Percentiles rank a stretch among this genome's conserved stretches.
Evolutionary conservation across 2,888 invertebrate species (phyloP).

Genomic region (Pyralis farinalis): DNA sequence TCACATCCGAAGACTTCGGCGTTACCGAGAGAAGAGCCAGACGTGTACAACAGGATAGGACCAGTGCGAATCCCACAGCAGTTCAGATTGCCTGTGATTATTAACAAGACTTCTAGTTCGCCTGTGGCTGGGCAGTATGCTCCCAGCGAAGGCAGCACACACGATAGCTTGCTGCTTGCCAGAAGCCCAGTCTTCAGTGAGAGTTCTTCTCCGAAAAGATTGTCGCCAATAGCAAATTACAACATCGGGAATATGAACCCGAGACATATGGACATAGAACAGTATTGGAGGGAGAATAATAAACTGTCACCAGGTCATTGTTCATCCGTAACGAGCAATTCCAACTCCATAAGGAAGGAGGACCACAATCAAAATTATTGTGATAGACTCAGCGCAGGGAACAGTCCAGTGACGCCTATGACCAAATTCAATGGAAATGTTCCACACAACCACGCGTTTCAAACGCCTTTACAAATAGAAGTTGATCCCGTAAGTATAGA

Average conservation of each 20-base stretch:
- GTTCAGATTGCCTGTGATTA: slow-evolving; percentile 48
- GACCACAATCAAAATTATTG: slow-evolving; percentile 70
- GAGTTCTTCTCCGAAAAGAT: slow-evolving; percentile 59
- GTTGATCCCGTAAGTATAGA: slow-evolving; percentile 84
- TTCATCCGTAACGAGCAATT: slow-evolving; percentile 50
- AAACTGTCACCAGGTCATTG: slow-evolving; percentile 55
- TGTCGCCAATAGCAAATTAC: slow-evolving; percentile 72
- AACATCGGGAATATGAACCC: slow-evolving; percentile 79
- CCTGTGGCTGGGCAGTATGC: slow-evolving; percentile 39
- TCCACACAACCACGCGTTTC: slow-evolving; percentile 53
- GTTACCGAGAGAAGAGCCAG: slow-evolving; percentile 46
- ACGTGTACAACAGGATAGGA: slow-evolving; percentile 49
- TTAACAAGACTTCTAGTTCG: slow-evolving; percentile 56
- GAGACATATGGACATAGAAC: slow-evolving; percentile 67
- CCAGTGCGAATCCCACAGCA: slow-evolving; percentile 56
- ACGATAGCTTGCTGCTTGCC: slow-evolving; percentile 52
- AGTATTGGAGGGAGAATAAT: slow-evolving; percentile 61
- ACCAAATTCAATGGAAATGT: slow-evolving; percentile 65
- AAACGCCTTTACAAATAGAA: slow-evolving; percentile 82
- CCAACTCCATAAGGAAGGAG: slow-evolving; percentile 56
- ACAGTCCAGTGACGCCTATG: slow-evolving; percentile 56
- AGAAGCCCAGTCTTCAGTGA: slow-evolving; percentile 73
- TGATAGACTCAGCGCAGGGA: slow-evolving; percentile 54
- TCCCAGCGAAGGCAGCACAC: slow-evolving; percentile 48
- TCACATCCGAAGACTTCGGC: slow-evolving; percentile 49